phyloP scores from a whole-genome alignment of 2,888 invertebrate species.

The Bellardia pandia region DNA sequence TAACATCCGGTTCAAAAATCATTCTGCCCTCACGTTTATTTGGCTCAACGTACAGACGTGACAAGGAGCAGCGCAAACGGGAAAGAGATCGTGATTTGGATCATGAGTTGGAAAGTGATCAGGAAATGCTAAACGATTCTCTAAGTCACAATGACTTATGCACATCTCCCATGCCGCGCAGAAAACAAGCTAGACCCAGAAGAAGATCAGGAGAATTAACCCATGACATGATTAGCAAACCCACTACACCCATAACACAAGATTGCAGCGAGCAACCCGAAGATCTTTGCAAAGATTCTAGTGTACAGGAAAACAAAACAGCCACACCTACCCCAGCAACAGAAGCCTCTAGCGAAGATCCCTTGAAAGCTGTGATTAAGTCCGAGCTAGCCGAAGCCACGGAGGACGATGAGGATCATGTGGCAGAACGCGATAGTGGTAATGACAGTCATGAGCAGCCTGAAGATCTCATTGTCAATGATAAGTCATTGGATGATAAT shows the following conservation, averaged over 20 bases:
- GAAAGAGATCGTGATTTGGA: conserved; percentile 77
- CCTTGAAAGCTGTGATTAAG: conserved; percentile 82
- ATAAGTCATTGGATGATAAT: conserved; percentile 63
- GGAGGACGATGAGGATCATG: conserved; percentile 73
- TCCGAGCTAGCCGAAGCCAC: conserved; percentile 84
- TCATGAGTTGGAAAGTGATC: conserved; percentile 83
- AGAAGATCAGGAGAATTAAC: conserved; percentile 90
- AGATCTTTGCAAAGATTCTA: conserved; percentile 75
- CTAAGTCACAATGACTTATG: conserved; percentile 85
- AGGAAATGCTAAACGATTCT: conserved; percentile 79
- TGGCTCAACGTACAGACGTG: conserved; percentile 79
- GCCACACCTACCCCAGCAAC: conserved; percentile 24
- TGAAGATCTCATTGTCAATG: conserved; percentile 63
- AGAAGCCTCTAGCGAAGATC: conserved; percentile 72
- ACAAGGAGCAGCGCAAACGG: conserved; percentile 77
- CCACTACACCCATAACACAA: conserved; percentile 72
- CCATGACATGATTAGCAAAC: conserved; percentile 83
- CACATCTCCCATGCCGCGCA: conserved; percentile 91
- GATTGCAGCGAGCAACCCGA: conserved; percentile 49
- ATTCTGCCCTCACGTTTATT: conserved; percentile 83
- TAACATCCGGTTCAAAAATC: conserved; percentile 81
- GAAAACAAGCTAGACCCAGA: conserved; percentile 94
- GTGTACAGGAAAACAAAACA: conserved; percentile 58
- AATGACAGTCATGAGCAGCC: conserved; percentile 74
- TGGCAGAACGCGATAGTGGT: conserved; percentile 71